phyloP scores from a whole-genome alignment of 2,888 invertebrate species.

The Zhengitettix transpicula region DNA sequence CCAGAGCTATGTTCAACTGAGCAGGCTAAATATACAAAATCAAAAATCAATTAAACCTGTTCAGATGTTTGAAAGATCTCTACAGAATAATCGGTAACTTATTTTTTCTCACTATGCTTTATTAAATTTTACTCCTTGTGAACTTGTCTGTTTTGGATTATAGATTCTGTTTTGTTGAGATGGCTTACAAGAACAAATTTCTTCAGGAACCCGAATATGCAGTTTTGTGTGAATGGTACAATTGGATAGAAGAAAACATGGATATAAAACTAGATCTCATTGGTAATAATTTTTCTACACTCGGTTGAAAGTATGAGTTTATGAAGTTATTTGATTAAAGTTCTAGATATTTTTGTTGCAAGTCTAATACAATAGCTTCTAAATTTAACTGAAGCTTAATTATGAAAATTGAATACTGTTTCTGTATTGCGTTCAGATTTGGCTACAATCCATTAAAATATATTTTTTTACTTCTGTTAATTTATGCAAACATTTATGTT shows the following conservation, averaged over 20 bases:
- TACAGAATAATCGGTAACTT: conserved; percentile 23
- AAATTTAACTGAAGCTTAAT: too few relatives aligned
- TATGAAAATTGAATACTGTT: too few relatives aligned
- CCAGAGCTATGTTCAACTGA: conserved; percentile 35
- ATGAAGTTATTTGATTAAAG: too few relatives aligned
- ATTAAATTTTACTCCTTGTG: conserved; percentile 16
- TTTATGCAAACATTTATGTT: too few relatives aligned
- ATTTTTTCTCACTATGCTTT: neutral
- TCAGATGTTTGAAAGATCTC: conserved; percentile 23
- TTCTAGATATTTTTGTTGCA: too few relatives aligned
- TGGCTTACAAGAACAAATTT: conserved; percentile 24
- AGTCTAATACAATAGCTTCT: too few relatives aligned
- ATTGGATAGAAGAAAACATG: conserved; percentile 26
- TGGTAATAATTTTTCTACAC: conserved; percentile 8
- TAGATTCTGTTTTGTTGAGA: conserved; percentile 30
- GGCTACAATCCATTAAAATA: too few relatives aligned
- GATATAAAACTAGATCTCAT: conserved; percentile 30
- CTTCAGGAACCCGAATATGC: conserved; percentile 28
- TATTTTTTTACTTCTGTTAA: too few relatives aligned
- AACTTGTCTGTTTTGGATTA: neutral
- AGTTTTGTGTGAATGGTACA: conserved; percentile 31
- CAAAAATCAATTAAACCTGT: conserved; percentile 29
- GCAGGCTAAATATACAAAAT: conserved; percentile 24
- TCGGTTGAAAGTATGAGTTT: too few relatives aligned
- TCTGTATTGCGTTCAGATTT: too few relatives aligned